phyloP scores from a whole-genome alignment of 1,140 invertebrate genomes.

The Bombus cullumanus region DNA sequence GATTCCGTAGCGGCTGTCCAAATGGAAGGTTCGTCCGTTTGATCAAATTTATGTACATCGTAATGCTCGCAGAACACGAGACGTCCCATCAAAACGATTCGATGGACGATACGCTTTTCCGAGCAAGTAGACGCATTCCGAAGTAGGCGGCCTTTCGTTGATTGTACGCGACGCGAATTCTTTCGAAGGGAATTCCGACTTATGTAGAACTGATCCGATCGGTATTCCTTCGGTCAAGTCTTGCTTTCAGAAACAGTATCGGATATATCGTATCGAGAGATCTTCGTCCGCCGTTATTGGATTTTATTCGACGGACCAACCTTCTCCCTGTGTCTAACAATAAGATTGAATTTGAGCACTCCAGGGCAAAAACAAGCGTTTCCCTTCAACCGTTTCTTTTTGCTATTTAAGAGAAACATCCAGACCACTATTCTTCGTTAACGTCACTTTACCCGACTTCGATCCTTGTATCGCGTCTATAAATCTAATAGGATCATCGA shows the following conservation, averaged over 20 bases:
- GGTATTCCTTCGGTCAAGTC: constrained; percentile 30
- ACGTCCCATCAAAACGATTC: constrained; percentile 22
- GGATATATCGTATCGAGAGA: constrained; percentile 42
- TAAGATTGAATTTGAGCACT: constrained; percentile 37
- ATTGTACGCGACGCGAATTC: constrained; percentile 53
- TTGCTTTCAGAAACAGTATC: constrained; percentile 23
- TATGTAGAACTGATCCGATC: constrained; percentile 47
- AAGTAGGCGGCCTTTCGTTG: constrained; percentile 29
- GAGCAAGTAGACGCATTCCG: constrained; percentile 34
- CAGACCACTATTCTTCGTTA: background rate
- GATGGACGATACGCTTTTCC: constrained; percentile 19
- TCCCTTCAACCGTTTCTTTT: background rate
- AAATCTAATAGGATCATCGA: background rate
- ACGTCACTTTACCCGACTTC: background rate
- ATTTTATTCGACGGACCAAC: constrained; percentile 50
- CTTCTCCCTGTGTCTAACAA: constrained; percentile 12
- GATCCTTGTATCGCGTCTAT: background rate
- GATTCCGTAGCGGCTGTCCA: background rate
- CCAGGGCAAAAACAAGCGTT: constrained; percentile 8
- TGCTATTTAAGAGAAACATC: background rate
- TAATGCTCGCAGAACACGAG: background rate
- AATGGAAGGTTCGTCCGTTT: background rate
- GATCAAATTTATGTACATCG: constrained; percentile 4
- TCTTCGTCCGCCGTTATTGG: constrained; percentile 52
- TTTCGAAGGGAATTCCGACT: constrained; percentile 16